Evolutionary conservation across 1,140 invertebrate genomes (phyloP).

Genomic region (Trichomalopsis sarcophagae): DNA sequence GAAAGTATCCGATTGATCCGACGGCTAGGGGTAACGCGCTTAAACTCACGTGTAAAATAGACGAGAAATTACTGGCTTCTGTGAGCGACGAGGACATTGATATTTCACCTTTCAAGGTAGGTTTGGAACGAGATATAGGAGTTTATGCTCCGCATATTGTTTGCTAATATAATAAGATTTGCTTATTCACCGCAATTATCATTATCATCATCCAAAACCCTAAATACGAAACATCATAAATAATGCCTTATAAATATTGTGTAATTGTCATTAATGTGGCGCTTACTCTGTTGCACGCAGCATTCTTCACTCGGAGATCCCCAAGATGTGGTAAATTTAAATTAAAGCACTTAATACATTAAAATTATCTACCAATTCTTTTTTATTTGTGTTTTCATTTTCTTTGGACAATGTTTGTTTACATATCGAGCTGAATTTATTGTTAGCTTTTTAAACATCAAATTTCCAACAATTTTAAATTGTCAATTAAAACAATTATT

Average conservation of each 20-base stretch:
- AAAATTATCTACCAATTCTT: slow-evolving; percentile 21
- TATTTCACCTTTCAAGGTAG: slow-evolving; percentile 72
- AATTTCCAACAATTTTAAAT: background rate
- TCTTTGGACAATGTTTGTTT: background rate
- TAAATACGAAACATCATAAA: background rate
- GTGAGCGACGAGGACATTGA: slow-evolving; percentile 70
- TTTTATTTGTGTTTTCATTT: slow-evolving; percentile 11
- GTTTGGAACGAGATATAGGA: slow-evolving; percentile 15
- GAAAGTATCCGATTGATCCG: slow-evolving; percentile 56
- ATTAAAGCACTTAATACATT: slow-evolving; percentile 46
- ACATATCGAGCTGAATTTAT: background rate
- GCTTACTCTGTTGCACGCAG: slow-evolving; percentile 63
- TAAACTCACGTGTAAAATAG: slow-evolving; percentile 59
- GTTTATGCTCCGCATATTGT: too few relatives aligned
- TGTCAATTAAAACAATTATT: background rate
- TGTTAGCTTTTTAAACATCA: background rate
- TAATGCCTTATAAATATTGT: slow-evolving; percentile 23
- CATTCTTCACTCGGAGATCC: slow-evolving; percentile 58
- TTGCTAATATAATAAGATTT: background rate
- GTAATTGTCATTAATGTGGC: slow-evolving; percentile 36
- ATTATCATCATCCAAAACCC: background rate
- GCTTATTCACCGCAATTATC: background rate
- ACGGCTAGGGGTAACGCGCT: slow-evolving; percentile 1
- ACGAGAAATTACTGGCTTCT: slow-evolving; percentile 68
- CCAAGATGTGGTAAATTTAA: slow-evolving; percentile 63